Evolutionary conservation across 1,140 invertebrate genomes (phyloP), one percentile per base, ranked within the genome.

Genomic region (Sycophila sp.): DNA sequence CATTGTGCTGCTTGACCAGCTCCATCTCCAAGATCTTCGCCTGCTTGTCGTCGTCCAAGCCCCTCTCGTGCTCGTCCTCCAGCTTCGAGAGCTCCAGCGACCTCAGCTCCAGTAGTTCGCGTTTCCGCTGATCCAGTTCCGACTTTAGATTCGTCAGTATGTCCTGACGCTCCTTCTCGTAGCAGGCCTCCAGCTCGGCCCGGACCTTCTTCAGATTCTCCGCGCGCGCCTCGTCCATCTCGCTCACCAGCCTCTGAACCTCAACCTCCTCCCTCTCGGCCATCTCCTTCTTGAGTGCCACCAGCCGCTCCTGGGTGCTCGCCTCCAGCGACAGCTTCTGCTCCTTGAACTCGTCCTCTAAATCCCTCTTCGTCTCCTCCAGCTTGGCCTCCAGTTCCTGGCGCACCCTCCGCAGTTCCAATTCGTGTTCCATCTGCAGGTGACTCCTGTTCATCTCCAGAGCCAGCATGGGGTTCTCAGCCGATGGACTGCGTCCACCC

Each of bases 301-400:
- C 78, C 40, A 89, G 32, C 76, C 81, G 86, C 4, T 80, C 72
- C 65, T 83, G 76, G 36, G 87, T 75, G 6, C 79, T 77, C 13
- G 76, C 73, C 65, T 91, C 86, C 49, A 91, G 72, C 60, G 87
- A 83, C 22, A 75, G 71, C 56, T 87, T 87, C 71, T 91, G 87
- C 36, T 85, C 83, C 3, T 76, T 72, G 3, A 84, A 81, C 38
- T 88, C 88, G 34, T 87, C 83, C 26, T 87, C 80, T 5, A 89
- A 36, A 28, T 85, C 74, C 4, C 79, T 77, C 71, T 83, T 86
- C 42, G 81, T 88, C 73, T 73, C 81, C 77, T 80, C 76, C 4
- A 86, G 62, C 55, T 80, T 83, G 4, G 24, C 58, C 26, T 81
- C 75, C 22, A 79, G 75, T 15, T 82, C 79, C n/a, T 75, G 80